These are phyloP conservation scores for Pycnonotus jocosus DNA, from an alignment of 2,113 vertebrate genomes.

Conservation along the genomic window DNA sequence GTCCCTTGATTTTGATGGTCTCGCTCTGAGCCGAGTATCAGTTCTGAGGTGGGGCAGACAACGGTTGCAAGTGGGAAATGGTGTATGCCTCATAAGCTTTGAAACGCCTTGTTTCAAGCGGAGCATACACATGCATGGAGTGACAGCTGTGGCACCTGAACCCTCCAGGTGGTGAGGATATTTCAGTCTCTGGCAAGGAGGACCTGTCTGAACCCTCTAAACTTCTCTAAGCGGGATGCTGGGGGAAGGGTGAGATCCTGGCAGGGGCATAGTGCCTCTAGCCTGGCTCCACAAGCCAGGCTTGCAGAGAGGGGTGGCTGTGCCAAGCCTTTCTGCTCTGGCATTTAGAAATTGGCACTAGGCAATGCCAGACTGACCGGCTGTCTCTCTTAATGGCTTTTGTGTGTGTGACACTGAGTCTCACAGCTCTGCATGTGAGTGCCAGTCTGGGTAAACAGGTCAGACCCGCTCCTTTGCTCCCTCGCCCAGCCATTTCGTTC, in stretches of 20 bases:
- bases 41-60: background rate
- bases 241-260: background rate
- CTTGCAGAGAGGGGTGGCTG: background rate
- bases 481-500: background rate
- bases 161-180: constrained; percentile 2
- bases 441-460: constrained; percentile 50
- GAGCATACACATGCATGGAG: background rate
- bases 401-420: constrained; percentile 34
- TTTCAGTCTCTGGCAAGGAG: background rate
- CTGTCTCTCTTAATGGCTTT: constrained; percentile 57
- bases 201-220: background rate
- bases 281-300: background rate
- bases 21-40: background rate
- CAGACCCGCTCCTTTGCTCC: background rate
- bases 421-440: background rate
- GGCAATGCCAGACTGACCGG: constrained; percentile 40
- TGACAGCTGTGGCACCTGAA: background rate
- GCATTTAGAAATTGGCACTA: constrained; percentile 39
- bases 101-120: background rate
- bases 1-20: background rate
- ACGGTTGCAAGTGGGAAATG: background rate
- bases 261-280: background rate
- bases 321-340: background rate
- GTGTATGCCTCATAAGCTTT: background rate
- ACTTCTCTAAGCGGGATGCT: background rate